Conservation (phyloP, 92 coral and sea anemone genomes). For the Muricea muricata region DNA sequence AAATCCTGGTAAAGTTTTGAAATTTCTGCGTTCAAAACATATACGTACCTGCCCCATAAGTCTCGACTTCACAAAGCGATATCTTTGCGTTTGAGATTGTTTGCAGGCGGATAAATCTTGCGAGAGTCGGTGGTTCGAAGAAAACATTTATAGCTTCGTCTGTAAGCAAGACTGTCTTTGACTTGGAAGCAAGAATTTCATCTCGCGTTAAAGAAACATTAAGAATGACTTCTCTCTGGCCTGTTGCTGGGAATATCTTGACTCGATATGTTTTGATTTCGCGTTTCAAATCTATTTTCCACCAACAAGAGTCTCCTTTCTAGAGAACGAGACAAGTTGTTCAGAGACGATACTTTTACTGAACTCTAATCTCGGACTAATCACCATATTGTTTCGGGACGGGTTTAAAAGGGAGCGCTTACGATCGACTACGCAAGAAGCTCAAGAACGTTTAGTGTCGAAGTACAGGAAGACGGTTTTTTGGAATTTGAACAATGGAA, state of each 20-base stretch:
- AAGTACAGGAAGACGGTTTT: too few species aligned
- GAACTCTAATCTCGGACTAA: too few species aligned
- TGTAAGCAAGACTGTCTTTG: background rate
- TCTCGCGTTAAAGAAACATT: background rate
- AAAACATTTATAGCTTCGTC: background rate
- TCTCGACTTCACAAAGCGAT: constrained; percentile 12
- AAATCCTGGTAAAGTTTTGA: too few species aligned
- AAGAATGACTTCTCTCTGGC: background rate
- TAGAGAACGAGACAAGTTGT: background rate
- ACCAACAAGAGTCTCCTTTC: constrained; percentile 12
- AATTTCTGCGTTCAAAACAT: background rate
- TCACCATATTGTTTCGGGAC: too few species aligned
- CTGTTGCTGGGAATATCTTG: background rate
- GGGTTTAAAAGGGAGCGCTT: too few species aligned
- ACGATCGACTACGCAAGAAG: too few species aligned
- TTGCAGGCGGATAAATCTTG: constrained; percentile 2
- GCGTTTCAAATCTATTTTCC: constrained; percentile 1
- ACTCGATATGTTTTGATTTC: background rate
- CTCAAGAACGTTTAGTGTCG: too few species aligned
- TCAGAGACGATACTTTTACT: too few species aligned
- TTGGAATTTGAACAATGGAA: too few species aligned
- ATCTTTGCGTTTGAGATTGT: background rate
- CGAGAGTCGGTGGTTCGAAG: background rate
- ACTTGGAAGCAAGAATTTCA: background rate
- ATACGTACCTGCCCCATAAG: background rate